phyloP scores from a whole-genome alignment of 2,888 invertebrate species.

The Tubiluchus corallicola region DNA sequence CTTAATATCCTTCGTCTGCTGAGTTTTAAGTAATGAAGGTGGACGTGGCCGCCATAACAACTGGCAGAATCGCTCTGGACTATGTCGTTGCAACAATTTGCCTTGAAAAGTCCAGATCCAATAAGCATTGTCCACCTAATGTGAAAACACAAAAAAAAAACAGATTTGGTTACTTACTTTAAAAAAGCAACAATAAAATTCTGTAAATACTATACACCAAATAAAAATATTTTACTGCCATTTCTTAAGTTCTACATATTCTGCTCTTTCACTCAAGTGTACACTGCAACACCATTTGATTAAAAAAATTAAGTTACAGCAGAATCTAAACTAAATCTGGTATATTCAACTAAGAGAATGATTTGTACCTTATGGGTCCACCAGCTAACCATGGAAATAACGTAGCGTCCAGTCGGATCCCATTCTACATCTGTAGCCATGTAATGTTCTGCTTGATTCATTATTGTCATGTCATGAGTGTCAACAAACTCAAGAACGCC shows the following conservation, averaged over 20 bases:
- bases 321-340: neutral
- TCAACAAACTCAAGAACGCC: conserved; percentile 88
- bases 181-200: too few species aligned
- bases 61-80: conserved; percentile 81
- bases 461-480: conserved; percentile 82
- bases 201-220: too few species aligned
- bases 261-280: too few species aligned
- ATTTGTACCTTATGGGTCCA: conserved; percentile 71
- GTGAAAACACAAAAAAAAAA: conserved; percentile 7
- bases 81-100: conserved; percentile 51
- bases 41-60: conserved; percentile 91
- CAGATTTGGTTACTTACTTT: too few species aligned
- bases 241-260: too few species aligned
- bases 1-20: conserved; percentile 72
- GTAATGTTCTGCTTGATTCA: conserved; percentile 83
- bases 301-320: neutral
- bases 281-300: neutral
- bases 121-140: conserved; percentile 52
- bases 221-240: too few species aligned
- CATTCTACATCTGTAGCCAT: conserved; percentile 85
- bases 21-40: conserved; percentile 55
- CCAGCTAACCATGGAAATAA: conserved; percentile 79
- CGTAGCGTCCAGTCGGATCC: conserved; percentile 97
- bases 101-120: conserved; percentile 97
- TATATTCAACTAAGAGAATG: neutral